Evolutionary conservation across 2,888 invertebrate genomes (phyloP), one percentile per base, ranked within the genome.

Genomic region (Drosophila meridiana): DNA sequence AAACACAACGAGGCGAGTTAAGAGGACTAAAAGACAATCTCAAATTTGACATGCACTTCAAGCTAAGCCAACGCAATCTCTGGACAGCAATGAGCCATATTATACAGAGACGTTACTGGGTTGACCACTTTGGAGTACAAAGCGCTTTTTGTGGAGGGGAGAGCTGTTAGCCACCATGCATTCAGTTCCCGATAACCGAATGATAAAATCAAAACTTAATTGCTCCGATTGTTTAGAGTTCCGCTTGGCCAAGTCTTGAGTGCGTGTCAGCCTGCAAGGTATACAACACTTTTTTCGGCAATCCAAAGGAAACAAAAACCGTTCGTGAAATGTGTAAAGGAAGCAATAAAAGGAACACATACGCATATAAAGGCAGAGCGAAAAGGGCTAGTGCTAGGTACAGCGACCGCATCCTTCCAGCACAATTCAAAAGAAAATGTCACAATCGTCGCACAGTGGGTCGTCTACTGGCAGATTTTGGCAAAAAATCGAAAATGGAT

Each of bases 381-480:
- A 53, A 30, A 40, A 55, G 48, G 26, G 9, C 45, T 38, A 9
- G 30, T n/a, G 34, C 26, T 47, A 50, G 36, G 52, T 53, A 38
- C 60, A 50, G 67, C 65, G 42, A 62, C 58, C 60, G 56, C 66
- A 79, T 59, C 75, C 59, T 62, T 47, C 36, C 40, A 62, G 60
- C 67, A 55, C 53, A 75, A 75, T 70, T 69, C 71, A 76, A 68
- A 77, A 50, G 78, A 69, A 72, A 74, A 71, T 70, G 67, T 75
- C 59, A 43, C 65, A 58, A 60, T 60, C 69, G 38, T 20, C 52
- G 69, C 20, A 20, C 20, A 20, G 20, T 20, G 20, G 20, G 20
- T 20, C 20, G 20, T 20, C 20, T 20, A 20, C 20, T 20, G 20
- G 20, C 20, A 20, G 20, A 20, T 20, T 20, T 20, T 20, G 20